Evolutionary conservation across 2,797 vertebrate genomes (phyloP), one percentile per base, ranked within the genome.

Genomic region (Phrynocephalus vlangalii): DNA sequence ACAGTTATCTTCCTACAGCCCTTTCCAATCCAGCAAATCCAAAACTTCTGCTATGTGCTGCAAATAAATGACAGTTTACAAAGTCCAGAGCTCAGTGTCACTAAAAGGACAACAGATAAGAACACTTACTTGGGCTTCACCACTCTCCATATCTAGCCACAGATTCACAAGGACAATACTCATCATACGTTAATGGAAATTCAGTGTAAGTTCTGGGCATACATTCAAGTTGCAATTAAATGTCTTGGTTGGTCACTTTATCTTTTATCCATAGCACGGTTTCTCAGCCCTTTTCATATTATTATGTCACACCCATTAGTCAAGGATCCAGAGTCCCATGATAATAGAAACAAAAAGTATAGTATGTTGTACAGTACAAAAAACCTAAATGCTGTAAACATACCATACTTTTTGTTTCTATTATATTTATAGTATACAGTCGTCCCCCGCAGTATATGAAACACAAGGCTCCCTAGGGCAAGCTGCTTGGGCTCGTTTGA

Each of bases 21-120:
- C 11, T 56, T 52, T 60, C 68, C 70, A 81, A 38, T 28, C 30
- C n/a, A 50, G 72, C 28, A 38, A 86, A 82, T 52, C 38, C 50
- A 72, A 33, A 33, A 44, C 18, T n/a, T 85, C 68, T 70, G 26
- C 79, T 44, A 22, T 81, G 33, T 8, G 0, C 7, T 30, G 50
- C 8, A 63, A 63, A 56, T 67, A 68, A 60, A 16, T 81, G 72
- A 82, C 52, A 87, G 67, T 72, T 82, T 63, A 87, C 70, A 70
- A 87, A 87, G 79, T 77, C 82, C 86, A 85, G 89, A 87, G 70
- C n/a, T 82, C 66, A 85, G 30, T 33, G 22, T 63, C 72, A 90
- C 33, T 73, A 78, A 82, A 85, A 77, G 30, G 79, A 38, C 28
- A 72, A 56, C 88, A 50, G 82, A 77, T 78, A 85, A 87, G 82